Evolutionary conservation across 2,797 vertebrate genomes (phyloP), one percentile per base, ranked within the genome.

Genomic region (Hybognathus amarus): DNA sequence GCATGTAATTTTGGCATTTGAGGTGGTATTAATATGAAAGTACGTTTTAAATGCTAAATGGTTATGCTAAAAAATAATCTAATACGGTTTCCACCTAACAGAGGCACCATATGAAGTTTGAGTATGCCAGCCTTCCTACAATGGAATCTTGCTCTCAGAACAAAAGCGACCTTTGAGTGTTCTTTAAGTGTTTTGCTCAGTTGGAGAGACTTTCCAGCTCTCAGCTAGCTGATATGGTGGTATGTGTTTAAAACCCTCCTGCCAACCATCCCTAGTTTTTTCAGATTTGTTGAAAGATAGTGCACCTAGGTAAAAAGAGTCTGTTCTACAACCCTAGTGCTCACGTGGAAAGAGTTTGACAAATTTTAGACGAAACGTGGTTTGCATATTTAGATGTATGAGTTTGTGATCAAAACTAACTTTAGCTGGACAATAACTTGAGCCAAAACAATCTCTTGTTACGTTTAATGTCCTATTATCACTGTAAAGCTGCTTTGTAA

Each of bases 261-360:
- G 79, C 54, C 40, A 50, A 61, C 54, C 15, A 38, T 33, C 27
- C 20, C 40, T 36, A 36, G 40, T 63, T 73, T 17, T 17, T 63
- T 36, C 79, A 64, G 68, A 81, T 71, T 73, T 73, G 56, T 27
- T 24, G 6, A 38, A 63, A 24, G n/a, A 80, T 68, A 42, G 4
- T 6, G 6, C 40, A 33, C 18, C 8, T 30, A 47, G 12, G 69
- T 13, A 50, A 17, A n/a, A 63, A 22, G 12, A 18, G 45, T 74
- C 27, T 33, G 12, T 61, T 45, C 27, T 17, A 63, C n/a, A 33
- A 4, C 2, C 8, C 27, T 71, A 20, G 13, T 47, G 24, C 67
- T 81, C 22, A 13, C 11, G 22, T 59, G 24, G 6, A 27, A 61
- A 61, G 24, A 70, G 13, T 45, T 47, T 15, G 54, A 18, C 17